Base-by-base conservation (phyloP, 2,113 vertebrate genomes). In the Kryptolebias marmoratus region DNA sequence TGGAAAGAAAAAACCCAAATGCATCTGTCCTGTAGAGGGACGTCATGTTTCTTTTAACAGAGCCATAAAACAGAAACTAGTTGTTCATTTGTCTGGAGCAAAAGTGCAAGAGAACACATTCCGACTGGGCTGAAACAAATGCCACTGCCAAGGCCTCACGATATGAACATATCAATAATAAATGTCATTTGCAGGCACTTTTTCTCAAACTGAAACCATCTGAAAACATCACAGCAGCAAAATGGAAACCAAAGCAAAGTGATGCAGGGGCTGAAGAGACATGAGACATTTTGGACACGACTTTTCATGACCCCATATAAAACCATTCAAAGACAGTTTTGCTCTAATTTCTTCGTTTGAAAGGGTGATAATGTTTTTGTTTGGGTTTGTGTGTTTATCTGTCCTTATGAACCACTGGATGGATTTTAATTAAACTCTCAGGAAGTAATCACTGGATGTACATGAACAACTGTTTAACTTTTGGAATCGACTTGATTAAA, bases 131-230 rank as follows among this genome's bases (percentile, higher is more conserved):
- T 77, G 18, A 65, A 73, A 64, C 69, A 75, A 81, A 86, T 56
- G 14, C 58, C 30, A n/a, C 30, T 15, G 56, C 55, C 10, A 32
- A 47, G 63, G 60, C 89, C 83, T 87, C 77, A 1, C 64, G 86
- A 87, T 85, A 87, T 80, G 63, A 54, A 32, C 47, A 0, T 69
- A 86, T 92, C 81, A 89, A 92, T 92, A 89, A 91, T 90, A 73
- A 54, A 92, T 85, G 72, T 12, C 57, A 11, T 87, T 85, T 89
- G 82, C 81, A 55, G 53, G 83, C 75, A 71, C 70, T 87, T 90
- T 87, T 22, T 82, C 68, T 69, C 75, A 14, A 16, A 84, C 75
- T 74, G 15, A 82, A 84, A 90, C 76, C 65, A 57, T 68, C 79
- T 79, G 78, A 42, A 49, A 45, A 49, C 78, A 86, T 80, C 85